Evolutionary conservation across 2,888 invertebrate species (phyloP).

Genomic region (Drosophila maculinotata): DNA sequence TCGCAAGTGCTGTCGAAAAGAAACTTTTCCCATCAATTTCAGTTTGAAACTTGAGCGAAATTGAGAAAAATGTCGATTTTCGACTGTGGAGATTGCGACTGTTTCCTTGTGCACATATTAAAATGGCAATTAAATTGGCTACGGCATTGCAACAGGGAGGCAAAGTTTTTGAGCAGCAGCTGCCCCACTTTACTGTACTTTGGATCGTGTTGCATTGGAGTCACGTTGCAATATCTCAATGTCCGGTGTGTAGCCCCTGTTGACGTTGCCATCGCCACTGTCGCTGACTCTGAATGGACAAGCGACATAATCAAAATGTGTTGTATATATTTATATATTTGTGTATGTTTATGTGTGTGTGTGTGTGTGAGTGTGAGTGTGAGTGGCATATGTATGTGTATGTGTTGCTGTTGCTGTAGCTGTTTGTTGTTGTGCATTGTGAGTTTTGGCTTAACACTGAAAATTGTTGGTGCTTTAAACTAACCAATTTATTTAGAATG

Average conservation of each 20-base stretch:
- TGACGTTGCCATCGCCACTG: conserved; percentile 55
- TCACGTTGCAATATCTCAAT: conserved; percentile 78
- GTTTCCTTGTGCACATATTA: conserved; percentile 44
- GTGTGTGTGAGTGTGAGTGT: conserved; percentile 19
- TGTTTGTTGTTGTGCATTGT: conserved; percentile 43
- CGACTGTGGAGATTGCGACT: conserved; percentile 47
- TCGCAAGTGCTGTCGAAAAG: conserved; percentile 55
- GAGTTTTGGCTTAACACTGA: conserved; percentile 48
- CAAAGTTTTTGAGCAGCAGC: neutral
- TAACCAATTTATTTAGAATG: conserved; percentile 69
- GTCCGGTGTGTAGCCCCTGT: conserved; percentile 71
- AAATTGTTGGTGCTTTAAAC: conserved; percentile 61
- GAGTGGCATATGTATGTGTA: conserved; percentile 11
- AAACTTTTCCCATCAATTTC: conserved; percentile 35
- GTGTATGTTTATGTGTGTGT: conserved; percentile 11
- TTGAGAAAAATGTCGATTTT: conserved; percentile 27
- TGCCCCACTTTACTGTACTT: conserved; percentile 53
- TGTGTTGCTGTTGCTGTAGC: conserved; percentile 12
- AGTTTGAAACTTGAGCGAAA: conserved; percentile 22
- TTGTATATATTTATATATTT: conserved; percentile 32
- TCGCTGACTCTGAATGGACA: conserved; percentile 75
- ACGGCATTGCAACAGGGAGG: conserved; percentile 27
- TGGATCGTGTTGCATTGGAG: conserved; percentile 43
- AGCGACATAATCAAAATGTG: conserved; percentile 66
- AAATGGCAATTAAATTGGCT: conserved; percentile 52